Evolutionary conservation across 2,113 vertebrate species (phyloP), one percentile per base, ranked within the genome.

Genomic region (Caranx ignobilis): DNA sequence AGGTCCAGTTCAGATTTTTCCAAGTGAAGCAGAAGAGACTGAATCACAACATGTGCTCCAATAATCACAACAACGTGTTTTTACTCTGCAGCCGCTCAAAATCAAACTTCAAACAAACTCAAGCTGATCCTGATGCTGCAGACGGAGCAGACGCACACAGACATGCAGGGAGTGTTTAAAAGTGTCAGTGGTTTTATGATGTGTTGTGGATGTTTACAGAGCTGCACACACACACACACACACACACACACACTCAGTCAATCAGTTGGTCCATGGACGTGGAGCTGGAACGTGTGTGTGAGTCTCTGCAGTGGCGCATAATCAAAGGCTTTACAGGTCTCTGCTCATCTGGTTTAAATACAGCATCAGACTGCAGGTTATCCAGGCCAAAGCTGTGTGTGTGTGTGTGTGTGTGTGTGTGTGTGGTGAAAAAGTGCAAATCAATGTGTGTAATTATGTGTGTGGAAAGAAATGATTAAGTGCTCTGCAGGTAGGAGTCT

Each of bases 311-410:
- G 55, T 6, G 57, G 54, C 19, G 69, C 66, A 50, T 59, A 67
- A 88, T 79, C 60, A 89, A 56, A 79, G 48, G 47, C n/a, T 83
- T 90, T 79, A 82, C 73, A 79, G 79, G 78, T 83, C 76, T 78
- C 67, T 79, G 83, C 75, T 90, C 77, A 79, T 87, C 82, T 84
- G 79, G 65, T 83, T 83, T 71, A 83, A 77, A 90, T 78, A 70
- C 31, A 48, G 65, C 54, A 7, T 55, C 68, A 71, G 79, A 79
- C 71, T 88, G 32, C 62, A 71, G 75, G 35, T 52, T 68, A 32
- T n/a, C 31, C 6, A 2, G 0, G 79, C 72, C 70, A 78, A 52
- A 31, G 10, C 1, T 69, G 1, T 79, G 35, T 71, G 59, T 55
- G 43, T 80, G 41, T 78, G 55, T 63, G 26, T 37, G 43, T 35